These are phyloP conservation scores for Patagioenas fasciata DNA, from an alignment of 2,113 vertebrate species.

Conservation along the genomic window DNA sequence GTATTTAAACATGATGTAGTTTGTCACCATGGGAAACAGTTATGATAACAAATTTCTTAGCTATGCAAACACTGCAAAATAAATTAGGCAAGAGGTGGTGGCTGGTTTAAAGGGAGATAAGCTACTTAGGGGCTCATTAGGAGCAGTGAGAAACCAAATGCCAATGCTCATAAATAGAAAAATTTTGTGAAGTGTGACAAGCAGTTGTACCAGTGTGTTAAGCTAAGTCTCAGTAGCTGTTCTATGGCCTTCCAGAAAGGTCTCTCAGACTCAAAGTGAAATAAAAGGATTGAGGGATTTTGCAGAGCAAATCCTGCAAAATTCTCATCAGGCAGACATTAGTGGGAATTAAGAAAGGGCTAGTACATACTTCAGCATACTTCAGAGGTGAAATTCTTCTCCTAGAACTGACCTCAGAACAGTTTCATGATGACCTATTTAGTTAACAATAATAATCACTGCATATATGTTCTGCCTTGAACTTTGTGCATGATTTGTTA, in stretches of 20 bases:
- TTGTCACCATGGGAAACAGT: background rate
- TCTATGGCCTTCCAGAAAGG: background rate
- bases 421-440: background rate
- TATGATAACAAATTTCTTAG: background rate
- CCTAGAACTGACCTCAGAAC: background rate
- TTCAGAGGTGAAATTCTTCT: background rate
- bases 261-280: background rate
- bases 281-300: background rate
- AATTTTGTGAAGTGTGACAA: background rate
- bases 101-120: conserved; percentile 22
- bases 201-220: background rate
- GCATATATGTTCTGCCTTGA: background rate
- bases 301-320: background rate
- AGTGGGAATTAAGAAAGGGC: background rate
- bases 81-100: background rate
- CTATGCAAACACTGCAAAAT: background rate
- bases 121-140: conserved; percentile 7
- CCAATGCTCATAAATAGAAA: background rate
- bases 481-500: background rate
- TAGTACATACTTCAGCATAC: background rate
- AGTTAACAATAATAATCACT: background rate
- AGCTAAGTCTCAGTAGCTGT: background rate
- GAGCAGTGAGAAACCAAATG: conserved; percentile 8
- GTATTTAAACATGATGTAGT: background rate
- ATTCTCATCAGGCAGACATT: background rate